Base-by-base conservation (phyloP, 2,888 invertebrate genomes). In the Leptinotarsa tumamoca region DNA sequence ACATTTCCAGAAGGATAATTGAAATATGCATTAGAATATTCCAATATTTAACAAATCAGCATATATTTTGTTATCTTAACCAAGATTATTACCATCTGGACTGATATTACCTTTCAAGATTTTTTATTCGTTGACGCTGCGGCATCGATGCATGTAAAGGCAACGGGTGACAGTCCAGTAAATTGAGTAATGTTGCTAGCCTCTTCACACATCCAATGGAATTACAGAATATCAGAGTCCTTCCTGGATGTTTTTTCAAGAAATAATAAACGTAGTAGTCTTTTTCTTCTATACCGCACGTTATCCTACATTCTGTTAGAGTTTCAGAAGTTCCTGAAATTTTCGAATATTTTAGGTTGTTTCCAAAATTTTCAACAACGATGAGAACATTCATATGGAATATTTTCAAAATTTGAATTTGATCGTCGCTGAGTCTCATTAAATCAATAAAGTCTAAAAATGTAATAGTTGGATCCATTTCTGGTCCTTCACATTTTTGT, bases 201-300 rank as follows among this genome's bases (percentile, higher is more conserved):
- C 98, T 91, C 83, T 95, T 94, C 0, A 98, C 96, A 87, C 97
- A 96, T 78, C 97, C 97, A 73, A 99, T 98, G 68, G 95, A 98
- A 90, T 95, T 97, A 85, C 93, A 96, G 88, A 99, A 99, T 56
- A 99, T 95, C 52, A 99, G 92, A 0, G 98, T 98, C 69, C 98
- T 90, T 0, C 98, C 98, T 0, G 94, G 94, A 89, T 98, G 95
- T 63, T 92, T 91, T 83, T 94, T 92, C 72, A 94, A 87, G 84
- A 99, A 95, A 86, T 98, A 99, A 87, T 96, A 98, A 2, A 99
- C 89, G 86, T 97, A 96, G 70, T 94, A 93, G 88, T 99, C 99
- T 89, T 99, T 97, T 75, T 96, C 94, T 66, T 95, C 93, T 51
- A 94, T 89, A 0, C 93, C 90, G 82, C 96, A 96, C 0, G 93